Conservation (phyloP, 2,113 vertebrate species). For the Pungitius pungitius region DNA sequence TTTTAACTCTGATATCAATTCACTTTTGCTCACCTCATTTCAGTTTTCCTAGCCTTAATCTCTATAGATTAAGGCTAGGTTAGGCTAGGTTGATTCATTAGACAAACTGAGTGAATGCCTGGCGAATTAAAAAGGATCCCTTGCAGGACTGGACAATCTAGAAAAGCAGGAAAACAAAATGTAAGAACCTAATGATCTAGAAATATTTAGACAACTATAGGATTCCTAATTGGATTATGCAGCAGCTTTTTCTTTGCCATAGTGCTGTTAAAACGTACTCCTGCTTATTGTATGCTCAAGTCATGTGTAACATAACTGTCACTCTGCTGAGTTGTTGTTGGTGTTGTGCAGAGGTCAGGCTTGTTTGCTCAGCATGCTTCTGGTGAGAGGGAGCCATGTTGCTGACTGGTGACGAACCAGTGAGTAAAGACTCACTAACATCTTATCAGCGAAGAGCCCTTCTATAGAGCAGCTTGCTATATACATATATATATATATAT, state of each 20-base stretch:
- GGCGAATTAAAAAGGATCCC: conserved; percentile 1
- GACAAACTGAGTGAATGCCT: conserved; percentile 10
- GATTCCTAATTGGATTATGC: background rate
- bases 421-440: conserved; percentile 65
- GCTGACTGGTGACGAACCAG: conserved; percentile 65
- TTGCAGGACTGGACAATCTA: conserved; percentile 46
- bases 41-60: no score
- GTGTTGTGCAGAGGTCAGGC: conserved; percentile 63
- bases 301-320: conserved; percentile 61
- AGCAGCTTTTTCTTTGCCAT: background rate
- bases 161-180: conserved; percentile 43
- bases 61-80: background rate
- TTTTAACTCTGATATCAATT: background rate
- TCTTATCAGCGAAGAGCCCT: conserved; percentile 59
- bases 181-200: background rate
- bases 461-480: conserved; percentile 47
- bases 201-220: background rate
- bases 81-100: background rate
- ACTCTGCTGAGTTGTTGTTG: conserved; percentile 42
- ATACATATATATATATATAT: background rate
- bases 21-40: no score
- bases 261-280: conserved; percentile 27
- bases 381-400: conserved; percentile 61
- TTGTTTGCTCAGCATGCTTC: conserved; percentile 69
- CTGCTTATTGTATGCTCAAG: conserved; percentile 31